Evolutionary conservation across 2,113 vertebrate species (phyloP), one percentile per base, ranked within the genome.

Genomic region (Archocentrus centrarchus): DNA sequence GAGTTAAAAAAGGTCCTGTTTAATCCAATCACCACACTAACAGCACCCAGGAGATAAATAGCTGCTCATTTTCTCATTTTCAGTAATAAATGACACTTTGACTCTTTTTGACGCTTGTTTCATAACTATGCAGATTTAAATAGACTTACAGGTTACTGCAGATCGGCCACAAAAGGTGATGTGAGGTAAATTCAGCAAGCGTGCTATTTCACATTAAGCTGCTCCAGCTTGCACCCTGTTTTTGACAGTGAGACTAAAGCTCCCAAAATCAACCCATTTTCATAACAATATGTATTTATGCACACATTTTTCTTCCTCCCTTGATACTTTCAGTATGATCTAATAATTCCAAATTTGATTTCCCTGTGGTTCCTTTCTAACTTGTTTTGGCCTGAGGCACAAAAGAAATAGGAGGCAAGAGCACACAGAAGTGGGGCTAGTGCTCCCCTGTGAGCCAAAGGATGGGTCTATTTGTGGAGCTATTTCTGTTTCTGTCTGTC

Each of bases 261-360:
- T 81, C 27, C 66, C 79, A 66, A 87, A 90, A 85, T 85, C 60
- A 89, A 86, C 83, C 89, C 84, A 84, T 92, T 93, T 92, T 91
- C 53, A 61, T 41, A 80, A 92, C 83, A 91, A 94, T 86, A 93
- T 90, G 78, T 89, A 90, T 94, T 94, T 94, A 94, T 94, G 79
- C 81, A 84, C 58, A 85, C 77, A 79, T 85, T 84, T 82, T 35
- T 89, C 84, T 78, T 82, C 73, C 53, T 93, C 84, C 80, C 64
- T 79, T 30, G 90, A 86, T 82, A 75, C 85, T 64, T 77, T 82
- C 27, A 55, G 35, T 87, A 77, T 87, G 84, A 94, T 92, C 92
- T 93, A 94, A 93, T 93, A 90, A 93, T 92, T 92, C 89, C 85
- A 85, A 93, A 92, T 93, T 93, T 95, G 94, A 95, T 96, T 96